phyloP scores from a whole-genome alignment of 2,113 vertebrate species.

The Rattus rattus region DNA sequence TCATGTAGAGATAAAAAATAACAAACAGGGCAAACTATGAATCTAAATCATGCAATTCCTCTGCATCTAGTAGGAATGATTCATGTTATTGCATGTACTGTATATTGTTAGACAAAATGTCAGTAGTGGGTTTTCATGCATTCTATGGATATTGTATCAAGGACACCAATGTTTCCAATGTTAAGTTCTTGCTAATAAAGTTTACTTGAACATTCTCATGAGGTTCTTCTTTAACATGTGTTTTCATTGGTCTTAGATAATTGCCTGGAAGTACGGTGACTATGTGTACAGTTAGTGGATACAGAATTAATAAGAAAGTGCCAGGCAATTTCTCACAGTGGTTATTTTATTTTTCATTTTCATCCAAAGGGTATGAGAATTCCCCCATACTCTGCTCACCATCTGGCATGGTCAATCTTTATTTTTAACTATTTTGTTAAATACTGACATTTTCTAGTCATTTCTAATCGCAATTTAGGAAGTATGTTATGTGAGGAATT shows the following conservation, averaged over 20 bases:
- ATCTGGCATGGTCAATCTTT: not conserved
- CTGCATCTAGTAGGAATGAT: not conserved
- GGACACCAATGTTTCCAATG: not conserved
- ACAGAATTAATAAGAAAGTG: slow-evolving; percentile 23
- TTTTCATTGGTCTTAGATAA: not conserved
- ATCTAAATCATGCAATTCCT: not conserved
- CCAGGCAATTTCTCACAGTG: not conserved
- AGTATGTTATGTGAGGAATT: not conserved
- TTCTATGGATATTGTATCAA: not conserved
- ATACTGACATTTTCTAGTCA: not conserved
- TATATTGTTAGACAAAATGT: not conserved
- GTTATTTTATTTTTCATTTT: slow-evolving; percentile 7
- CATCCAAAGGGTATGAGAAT: not conserved
- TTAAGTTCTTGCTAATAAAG: slow-evolving; percentile 22
- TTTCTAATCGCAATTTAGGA: slow-evolving; percentile 18
- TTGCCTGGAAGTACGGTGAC: not conserved
- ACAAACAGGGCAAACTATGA: not conserved
- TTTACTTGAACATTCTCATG: not conserved
- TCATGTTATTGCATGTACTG: not conserved
- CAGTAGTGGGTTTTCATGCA: not conserved
- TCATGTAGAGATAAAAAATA: not conserved
- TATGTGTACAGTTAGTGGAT: not conserved
- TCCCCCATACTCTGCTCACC: not conserved
- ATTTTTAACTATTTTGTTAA: slow-evolving; percentile 1
- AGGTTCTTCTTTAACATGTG: slow-evolving; percentile 30